These are phyloP conservation scores for Cactoblastis cactorum DNA, from an alignment of 2,888 invertebrate species.

Conservation along the genomic window DNA sequence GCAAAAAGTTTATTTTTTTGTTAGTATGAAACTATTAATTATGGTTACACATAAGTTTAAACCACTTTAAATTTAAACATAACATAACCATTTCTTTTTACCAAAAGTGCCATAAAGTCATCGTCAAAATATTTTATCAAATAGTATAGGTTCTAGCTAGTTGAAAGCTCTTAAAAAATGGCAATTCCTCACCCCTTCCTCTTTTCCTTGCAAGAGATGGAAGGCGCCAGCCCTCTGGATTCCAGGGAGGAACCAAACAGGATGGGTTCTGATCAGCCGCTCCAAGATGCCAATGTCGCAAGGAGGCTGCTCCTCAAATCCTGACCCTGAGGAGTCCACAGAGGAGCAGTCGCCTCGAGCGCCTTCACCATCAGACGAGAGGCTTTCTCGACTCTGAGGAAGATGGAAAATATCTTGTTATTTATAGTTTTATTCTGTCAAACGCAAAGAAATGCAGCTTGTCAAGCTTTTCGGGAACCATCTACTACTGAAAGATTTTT, in stretches of 20 bases:
- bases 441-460: too few relatives aligned
- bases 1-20: too few relatives aligned
- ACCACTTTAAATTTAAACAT: too few relatives aligned
- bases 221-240: slow-evolving; percentile 96
- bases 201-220: slow-evolving; percentile 95
- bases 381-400: slow-evolving; percentile 82
- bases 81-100: too few relatives aligned
- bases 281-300: slow-evolving; percentile 93
- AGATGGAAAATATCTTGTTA: not conserved
- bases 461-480: too few relatives aligned
- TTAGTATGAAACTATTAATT: too few relatives aligned
- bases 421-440: not conserved
- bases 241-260: slow-evolving; percentile 97
- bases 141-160: too few relatives aligned
- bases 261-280: slow-evolving; percentile 92
- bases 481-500: too few relatives aligned
- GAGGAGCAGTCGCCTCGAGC: slow-evolving; percentile 80
- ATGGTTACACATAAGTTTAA: too few relatives aligned
- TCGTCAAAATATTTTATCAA: too few relatives aligned
- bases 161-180: slow-evolving; percentile 8
- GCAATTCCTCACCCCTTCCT: slow-evolving; percentile 88
- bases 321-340: slow-evolving; percentile 75
- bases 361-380: slow-evolving; percentile 83
- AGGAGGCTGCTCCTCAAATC: slow-evolving; percentile 84
- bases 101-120: too few relatives aligned